phyloP scores from a whole-genome alignment of 1,140 invertebrate species.

The Samia ricini region DNA sequence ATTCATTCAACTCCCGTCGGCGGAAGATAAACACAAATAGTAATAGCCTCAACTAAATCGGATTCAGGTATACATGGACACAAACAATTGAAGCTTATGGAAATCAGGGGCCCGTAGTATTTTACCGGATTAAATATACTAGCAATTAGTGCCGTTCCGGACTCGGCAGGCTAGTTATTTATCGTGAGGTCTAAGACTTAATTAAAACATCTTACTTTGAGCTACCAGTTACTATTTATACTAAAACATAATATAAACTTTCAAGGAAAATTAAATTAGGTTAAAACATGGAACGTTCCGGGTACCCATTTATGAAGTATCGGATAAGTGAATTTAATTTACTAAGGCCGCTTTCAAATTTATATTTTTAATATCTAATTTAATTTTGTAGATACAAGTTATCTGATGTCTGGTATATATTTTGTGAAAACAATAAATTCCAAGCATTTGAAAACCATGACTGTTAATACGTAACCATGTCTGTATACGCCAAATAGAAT shows the following conservation, averaged over 20 bases:
- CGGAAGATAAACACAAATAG: conserved; percentile 55
- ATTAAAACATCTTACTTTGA: conserved; percentile 76
- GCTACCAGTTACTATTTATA: conserved; percentile 49
- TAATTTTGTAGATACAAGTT: too few species aligned
- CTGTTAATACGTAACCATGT: too few species aligned
- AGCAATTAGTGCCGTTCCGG: conserved; percentile 70
- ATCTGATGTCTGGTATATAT: too few species aligned
- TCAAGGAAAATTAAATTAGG: conserved; percentile 54
- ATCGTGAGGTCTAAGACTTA: conserved; percentile 72
- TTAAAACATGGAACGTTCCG: conserved; percentile 22
- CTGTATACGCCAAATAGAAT: too few species aligned
- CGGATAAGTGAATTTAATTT: neutral
- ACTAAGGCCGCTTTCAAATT: neutral
- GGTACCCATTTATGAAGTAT: neutral
- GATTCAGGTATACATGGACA: conserved; percentile 57
- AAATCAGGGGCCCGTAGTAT: conserved; percentile 71
- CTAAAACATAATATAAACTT: conserved; percentile 27
- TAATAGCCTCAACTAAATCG: conserved; percentile 64
- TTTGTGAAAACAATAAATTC: too few species aligned
- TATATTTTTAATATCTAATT: neutral
- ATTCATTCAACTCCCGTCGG: conserved; percentile 52
- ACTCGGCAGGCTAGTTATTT: conserved; percentile 64
- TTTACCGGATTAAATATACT: conserved; percentile 75
- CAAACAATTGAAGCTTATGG: conserved; percentile 76
- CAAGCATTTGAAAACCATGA: too few species aligned